Conservation (phyloP, 1,140 invertebrate genomes). For the Cyclina sinensis region DNA sequence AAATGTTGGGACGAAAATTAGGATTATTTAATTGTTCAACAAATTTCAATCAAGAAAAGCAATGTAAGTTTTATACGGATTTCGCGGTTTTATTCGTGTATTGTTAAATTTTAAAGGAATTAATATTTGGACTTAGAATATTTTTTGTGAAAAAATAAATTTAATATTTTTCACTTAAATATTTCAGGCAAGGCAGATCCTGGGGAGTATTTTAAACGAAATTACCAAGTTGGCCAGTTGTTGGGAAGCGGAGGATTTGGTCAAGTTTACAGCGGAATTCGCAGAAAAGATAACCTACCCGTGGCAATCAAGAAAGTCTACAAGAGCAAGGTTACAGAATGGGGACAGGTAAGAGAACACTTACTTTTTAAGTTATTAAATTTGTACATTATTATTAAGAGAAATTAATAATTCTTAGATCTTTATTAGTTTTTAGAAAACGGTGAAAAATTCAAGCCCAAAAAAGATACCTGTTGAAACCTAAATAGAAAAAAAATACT, state of each 20-base stretch:
- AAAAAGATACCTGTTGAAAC: no score
- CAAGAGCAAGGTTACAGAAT: constrained; percentile 89
- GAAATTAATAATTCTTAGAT: no score
- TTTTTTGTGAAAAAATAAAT: background rate
- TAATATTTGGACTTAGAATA: background rate
- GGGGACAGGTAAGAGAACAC: constrained; percentile 88
- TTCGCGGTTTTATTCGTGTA: constrained; percentile 11
- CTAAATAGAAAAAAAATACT: no score
- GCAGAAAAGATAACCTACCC: constrained; percentile 88
- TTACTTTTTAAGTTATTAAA: no score
- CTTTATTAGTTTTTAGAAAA: no score
- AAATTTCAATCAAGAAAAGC: constrained; percentile 70
- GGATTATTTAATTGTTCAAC: constrained; percentile 69
- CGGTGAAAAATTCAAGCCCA: no score
- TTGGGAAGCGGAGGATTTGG: constrained; percentile 91
- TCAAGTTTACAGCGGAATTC: constrained; percentile 89
- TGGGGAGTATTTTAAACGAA: constrained; percentile 80
- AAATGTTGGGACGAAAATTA: constrained; percentile 75
- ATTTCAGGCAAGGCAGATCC: constrained; percentile 78
- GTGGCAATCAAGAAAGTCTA: constrained; percentile 90
- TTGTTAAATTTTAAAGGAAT: constrained; percentile 9
- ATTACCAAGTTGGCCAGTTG: constrained; percentile 87
- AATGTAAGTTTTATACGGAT: constrained; percentile 63
- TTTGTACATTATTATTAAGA: no score
- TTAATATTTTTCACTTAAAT: constrained; percentile 36